Base-by-base conservation (phyloP, 2,888 invertebrate genomes). In the Dasysyrphus albostriatus region DNA sequence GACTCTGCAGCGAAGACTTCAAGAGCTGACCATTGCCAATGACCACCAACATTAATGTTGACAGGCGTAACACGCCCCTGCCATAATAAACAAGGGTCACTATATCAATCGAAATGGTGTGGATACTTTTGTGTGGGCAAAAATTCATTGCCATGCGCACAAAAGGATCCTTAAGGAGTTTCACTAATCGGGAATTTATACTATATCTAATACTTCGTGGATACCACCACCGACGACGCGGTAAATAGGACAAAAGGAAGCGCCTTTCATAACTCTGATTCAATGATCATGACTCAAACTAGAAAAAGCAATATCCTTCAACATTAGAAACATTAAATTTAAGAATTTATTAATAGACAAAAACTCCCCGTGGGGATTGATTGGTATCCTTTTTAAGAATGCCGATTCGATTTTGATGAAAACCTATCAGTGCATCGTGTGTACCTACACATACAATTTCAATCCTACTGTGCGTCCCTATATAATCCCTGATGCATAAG, bases 41-140 rank as follows among this genome's bases (percentile, higher is more conserved):
- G 92, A 89, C 92, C 92, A 92, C 92, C 91, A 92, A 92, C 92
- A 91, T 91, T 90, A 92, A 92, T 92, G 92, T 92, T 92, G 92
- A 92, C 92, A 92, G 92, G 90, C 91, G 90, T 91, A 90, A 90
- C 91, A 92, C 92, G 92, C 92, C 92, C 90, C 90, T 91, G 89
- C 91, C 91, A 92, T 92, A 92, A 90, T 90, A 91, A 91, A 91
- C 90, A 90, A 90, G 89, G 88, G 89, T 89, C 88, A 89, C 85
- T 89, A 89, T 89, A 89, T 89, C 88, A 89, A 89, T 90, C 88
- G 84, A 83, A 72, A 74, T 67, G 54, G 54, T 69, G 32, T 56
- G 70, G 47, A 74, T 51, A 39, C 65, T 24, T 59, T 67, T 83
- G 87, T 83, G 83, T 76, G 69, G 84, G 88, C 88, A 77, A 88